These are phyloP conservation scores for Muricea muricata DNA, from an alignment of 92 coral and sea anemone species.

Conservation along the genomic window DNA sequence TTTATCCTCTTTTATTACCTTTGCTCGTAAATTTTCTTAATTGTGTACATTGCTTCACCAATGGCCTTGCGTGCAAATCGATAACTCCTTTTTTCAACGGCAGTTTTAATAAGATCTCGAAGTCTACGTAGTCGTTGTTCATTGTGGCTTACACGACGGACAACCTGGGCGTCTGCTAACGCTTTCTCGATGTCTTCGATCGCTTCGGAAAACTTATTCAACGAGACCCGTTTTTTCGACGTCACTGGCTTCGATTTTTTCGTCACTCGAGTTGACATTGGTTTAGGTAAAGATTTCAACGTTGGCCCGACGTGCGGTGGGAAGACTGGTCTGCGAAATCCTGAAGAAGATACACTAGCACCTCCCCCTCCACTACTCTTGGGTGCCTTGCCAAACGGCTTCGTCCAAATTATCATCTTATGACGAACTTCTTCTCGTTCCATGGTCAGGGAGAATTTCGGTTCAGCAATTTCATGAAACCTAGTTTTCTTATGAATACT, in stretches of 20 bases:
- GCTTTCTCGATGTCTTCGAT: slow-evolving; percentile 82
- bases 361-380: too few relatives aligned
- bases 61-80: slow-evolving; percentile 80
- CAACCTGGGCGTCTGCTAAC: slow-evolving; percentile 70
- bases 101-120: slow-evolving; percentile 65
- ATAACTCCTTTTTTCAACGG: slow-evolving; percentile 68
- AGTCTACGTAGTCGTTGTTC: slow-evolving; percentile 45
- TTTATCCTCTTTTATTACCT: neutral
- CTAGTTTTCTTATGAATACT: too few relatives aligned
- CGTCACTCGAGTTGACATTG: neutral
- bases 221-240: slow-evolving; percentile 52
- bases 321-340: too few relatives aligned
- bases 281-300: neutral
- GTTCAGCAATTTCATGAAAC: too few relatives aligned
- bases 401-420: too few relatives aligned
- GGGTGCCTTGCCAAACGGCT: too few relatives aligned
- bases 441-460: too few relatives aligned
- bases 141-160: slow-evolving; percentile 41
- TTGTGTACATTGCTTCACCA: slow-evolving; percentile 75
- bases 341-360: too few relatives aligned
- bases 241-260: neutral
- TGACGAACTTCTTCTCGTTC: too few relatives aligned
- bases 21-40: neutral
- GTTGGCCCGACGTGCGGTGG: too few relatives aligned
- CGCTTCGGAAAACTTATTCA: slow-evolving; percentile 79